phyloP scores from a whole-genome alignment of 2,888 invertebrate species.

The Ennomos fuscantarius region DNA sequence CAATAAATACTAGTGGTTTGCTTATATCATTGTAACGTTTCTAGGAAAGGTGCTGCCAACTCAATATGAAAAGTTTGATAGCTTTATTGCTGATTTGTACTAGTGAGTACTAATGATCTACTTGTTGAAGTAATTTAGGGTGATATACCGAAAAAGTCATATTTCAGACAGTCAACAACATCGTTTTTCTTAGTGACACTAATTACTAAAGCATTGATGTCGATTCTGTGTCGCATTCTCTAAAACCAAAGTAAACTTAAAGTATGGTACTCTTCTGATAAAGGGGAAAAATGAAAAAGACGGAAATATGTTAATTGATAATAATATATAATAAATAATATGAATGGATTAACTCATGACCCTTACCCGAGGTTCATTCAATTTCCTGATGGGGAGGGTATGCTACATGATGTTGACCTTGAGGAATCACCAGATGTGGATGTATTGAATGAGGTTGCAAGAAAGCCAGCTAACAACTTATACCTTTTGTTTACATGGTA shows the following conservation, averaged over 20 bases:
- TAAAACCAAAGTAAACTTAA: no score
- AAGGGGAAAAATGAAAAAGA: no score
- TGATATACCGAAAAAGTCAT: no score
- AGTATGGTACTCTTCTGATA: no score
- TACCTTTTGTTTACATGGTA: slow-evolving; percentile 53
- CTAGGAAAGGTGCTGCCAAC: neutral
- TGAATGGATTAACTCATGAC: slow-evolving; percentile 12
- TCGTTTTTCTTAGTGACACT: no score
- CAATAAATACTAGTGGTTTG: neutral
- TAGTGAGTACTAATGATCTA: slow-evolving; percentile 10
- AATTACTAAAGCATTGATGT: no score
- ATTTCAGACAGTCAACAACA: no score
- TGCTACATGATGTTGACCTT: slow-evolving; percentile 53
- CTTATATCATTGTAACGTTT: neutral
- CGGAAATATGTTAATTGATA: neutral
- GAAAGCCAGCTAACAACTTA: slow-evolving; percentile 54
- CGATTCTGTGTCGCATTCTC: no score
- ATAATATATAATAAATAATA: neutral
- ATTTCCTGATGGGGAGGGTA: slow-evolving; percentile 53
- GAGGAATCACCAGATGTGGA: slow-evolving; percentile 51
- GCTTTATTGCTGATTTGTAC: slow-evolving; percentile 15
- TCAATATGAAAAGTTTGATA: slow-evolving; percentile 7
- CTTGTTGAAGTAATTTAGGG: neutral
- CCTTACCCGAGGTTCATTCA: slow-evolving; percentile 51
- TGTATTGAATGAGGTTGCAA: slow-evolving; percentile 48